A percentile compares a stretch with the other conserved stretches of the same genome.
These are phyloP conservation scores for Neomorphus geoffroyi DNA, from an alignment of 2,797 vertebrate genomes.

Conservation along the genomic window DNA sequence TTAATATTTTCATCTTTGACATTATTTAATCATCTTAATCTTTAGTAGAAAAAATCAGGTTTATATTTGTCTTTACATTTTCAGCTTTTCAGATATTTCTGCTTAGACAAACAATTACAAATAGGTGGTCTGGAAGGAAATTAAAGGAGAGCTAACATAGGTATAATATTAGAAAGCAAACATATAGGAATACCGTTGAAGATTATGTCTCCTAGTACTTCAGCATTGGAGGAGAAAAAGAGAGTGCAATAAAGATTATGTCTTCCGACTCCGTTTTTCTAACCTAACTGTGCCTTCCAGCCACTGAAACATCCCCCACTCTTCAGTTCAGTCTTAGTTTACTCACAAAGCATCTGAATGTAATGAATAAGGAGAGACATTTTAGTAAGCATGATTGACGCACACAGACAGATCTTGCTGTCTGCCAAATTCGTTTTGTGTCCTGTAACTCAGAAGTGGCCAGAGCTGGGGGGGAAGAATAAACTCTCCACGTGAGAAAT, in stretches of 20 bases:
- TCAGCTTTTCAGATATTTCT: not conserved
- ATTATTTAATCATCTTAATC: not conserved
- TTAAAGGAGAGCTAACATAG: not conserved
- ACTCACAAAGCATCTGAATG: slow-evolving; percentile 41
- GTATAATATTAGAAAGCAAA: not conserved
- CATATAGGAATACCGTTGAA: not conserved
- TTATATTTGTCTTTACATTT: not conserved
- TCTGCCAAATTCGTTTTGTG: slow-evolving; percentile 46
- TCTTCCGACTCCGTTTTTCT: not conserved
- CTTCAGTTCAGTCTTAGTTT: slow-evolving; percentile 21
- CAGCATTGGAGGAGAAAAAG: not conserved
- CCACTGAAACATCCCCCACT: not conserved
- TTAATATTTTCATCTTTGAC: not conserved
- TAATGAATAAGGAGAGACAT: slow-evolving; percentile 60
- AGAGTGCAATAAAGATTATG: not conserved
- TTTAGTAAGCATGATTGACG: slow-evolving; percentile 42
- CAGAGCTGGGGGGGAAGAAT: not conserved
- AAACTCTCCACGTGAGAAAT: not conserved
- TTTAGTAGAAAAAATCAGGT: not conserved
- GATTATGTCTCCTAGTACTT: not conserved
- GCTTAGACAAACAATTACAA: not conserved
- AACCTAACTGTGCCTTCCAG: not conserved
- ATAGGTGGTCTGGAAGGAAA: not conserved
- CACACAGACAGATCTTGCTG: slow-evolving; percentile 40
- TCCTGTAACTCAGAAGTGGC: slow-evolving; percentile 9